Evolutionary conservation across 2,888 invertebrate species (phyloP).

Genomic region (Dilophus febrilis): DNA sequence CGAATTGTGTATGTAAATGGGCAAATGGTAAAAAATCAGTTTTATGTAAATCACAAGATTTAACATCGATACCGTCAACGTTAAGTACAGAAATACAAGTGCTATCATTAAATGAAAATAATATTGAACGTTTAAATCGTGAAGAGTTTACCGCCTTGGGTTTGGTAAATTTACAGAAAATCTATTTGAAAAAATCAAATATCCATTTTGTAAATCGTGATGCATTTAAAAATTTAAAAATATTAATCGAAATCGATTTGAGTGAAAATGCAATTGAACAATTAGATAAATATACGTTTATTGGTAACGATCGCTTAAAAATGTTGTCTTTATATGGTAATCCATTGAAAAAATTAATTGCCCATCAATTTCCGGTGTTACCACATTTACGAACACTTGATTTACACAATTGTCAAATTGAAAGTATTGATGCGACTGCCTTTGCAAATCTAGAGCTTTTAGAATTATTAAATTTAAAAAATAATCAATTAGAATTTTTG

Average conservation of each 20-base stretch:
- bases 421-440: slow-evolving; percentile 56
- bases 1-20: slow-evolving; percentile 82
- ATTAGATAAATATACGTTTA: slow-evolving; percentile 63
- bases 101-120: slow-evolving; percentile 67
- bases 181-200: slow-evolving; percentile 60
- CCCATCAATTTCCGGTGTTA: slow-evolving; percentile 65
- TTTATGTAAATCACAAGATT: slow-evolving; percentile 56
- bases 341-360: slow-evolving; percentile 52
- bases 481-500: slow-evolving; percentile 57
- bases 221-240: slow-evolving; percentile 72
- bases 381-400: slow-evolving; percentile 67
- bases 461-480: slow-evolving; percentile 60
- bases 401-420: slow-evolving; percentile 61
- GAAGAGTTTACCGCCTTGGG: slow-evolving; percentile 66
- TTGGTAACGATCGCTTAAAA: slow-evolving; percentile 66
- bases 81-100: slow-evolving; percentile 55
- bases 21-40: slow-evolving; percentile 81
- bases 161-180: slow-evolving; percentile 66
- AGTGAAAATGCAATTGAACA: slow-evolving; percentile 62
- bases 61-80: slow-evolving; percentile 56
- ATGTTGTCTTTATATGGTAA: slow-evolving; percentile 67
- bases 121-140: slow-evolving; percentile 52
- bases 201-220: slow-evolving; percentile 61
- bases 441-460: slow-evolving; percentile 57
- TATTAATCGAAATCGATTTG: slow-evolving; percentile 73